Conservation (phyloP, 2,113 vertebrate species). For the Euleptes europaea region DNA sequence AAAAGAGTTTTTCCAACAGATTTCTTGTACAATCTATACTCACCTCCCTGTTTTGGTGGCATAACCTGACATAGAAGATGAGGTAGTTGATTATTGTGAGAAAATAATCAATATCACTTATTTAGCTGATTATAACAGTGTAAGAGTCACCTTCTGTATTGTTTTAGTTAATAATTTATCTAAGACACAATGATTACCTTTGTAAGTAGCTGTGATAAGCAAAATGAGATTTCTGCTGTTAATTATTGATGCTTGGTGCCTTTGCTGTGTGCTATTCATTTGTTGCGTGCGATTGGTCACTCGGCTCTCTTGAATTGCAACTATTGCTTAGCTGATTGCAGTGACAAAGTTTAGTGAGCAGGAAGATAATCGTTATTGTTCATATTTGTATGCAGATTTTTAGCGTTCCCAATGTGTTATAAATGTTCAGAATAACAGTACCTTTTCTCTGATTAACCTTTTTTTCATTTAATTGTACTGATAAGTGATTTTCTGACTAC, state of each 20-base stretch:
- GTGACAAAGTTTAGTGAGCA: neutral
- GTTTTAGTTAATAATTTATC: constrained; percentile 4
- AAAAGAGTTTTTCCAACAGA: neutral
- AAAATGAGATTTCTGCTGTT: neutral
- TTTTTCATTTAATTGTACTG: neutral
- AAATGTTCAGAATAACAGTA: neutral
- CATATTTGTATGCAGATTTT: neutral
- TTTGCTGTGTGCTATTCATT: neutral
- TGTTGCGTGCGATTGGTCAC: constrained; percentile 1
- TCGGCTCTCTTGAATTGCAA: neutral
- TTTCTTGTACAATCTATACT: neutral
- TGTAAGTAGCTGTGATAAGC: neutral
- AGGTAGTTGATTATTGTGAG: neutral
- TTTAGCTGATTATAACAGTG: neutral
- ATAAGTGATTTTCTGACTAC: neutral
- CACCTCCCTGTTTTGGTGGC: neutral
- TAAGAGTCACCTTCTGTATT: neutral
- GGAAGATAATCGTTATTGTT: neutral
- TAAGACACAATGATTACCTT: constrained; percentile 8
- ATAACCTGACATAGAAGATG: neutral
- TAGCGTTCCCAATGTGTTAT: neutral
- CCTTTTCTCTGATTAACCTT: neutral
- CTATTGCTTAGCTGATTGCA: neutral
- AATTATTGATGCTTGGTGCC: neutral
- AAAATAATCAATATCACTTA: constrained; percentile 8